phyloP scores from a whole-genome alignment of 2,888 invertebrate genomes.

The Epistrophe eligans region DNA sequence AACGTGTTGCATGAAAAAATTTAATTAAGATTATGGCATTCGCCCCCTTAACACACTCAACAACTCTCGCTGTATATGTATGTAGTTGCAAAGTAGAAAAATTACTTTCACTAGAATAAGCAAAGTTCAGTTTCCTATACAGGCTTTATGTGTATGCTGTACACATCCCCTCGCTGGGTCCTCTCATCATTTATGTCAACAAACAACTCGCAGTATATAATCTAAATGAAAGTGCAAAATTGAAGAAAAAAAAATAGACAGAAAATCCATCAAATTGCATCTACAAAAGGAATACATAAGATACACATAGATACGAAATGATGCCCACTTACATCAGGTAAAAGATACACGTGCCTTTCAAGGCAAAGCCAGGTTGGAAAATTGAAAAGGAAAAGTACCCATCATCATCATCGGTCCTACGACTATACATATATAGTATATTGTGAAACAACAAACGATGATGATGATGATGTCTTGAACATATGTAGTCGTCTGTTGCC shows the following conservation, averaged over 20 bases:
- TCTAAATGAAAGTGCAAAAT: slow-evolving; percentile 59
- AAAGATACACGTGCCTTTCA: slow-evolving; percentile 56
- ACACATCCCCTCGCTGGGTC: too few species aligned
- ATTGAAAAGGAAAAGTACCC: slow-evolving; percentile 66
- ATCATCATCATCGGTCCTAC: slow-evolving; percentile 14
- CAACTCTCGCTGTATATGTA: neutral
- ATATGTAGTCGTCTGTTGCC: slow-evolving; percentile 38
- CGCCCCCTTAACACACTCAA: slow-evolving; percentile 1
- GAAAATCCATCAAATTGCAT: slow-evolving; percentile 59
- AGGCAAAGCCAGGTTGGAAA: slow-evolving; percentile 47
- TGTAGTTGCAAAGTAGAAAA: slow-evolving; percentile 7
- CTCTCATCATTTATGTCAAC: slow-evolving; percentile 38
- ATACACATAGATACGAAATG: neutral
- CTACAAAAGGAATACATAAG: slow-evolving; percentile 35
- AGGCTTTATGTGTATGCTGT: neutral
- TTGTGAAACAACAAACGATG: slow-evolving; percentile 59
- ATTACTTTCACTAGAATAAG: slow-evolving; percentile 63
- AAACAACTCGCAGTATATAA: slow-evolving; percentile 7
- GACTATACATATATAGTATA: neutral
- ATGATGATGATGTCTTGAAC: slow-evolving; percentile 58
- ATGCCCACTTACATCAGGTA: slow-evolving; percentile 35
- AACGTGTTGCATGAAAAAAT: slow-evolving; percentile 30
- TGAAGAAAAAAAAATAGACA: slow-evolving; percentile 12
- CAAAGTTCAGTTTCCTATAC: slow-evolving; percentile 30
- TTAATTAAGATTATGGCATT: slow-evolving; percentile 49